Conservation (phyloP, 2,797 vertebrate genomes). For the Pseudochaenichthys georgianus region DNA sequence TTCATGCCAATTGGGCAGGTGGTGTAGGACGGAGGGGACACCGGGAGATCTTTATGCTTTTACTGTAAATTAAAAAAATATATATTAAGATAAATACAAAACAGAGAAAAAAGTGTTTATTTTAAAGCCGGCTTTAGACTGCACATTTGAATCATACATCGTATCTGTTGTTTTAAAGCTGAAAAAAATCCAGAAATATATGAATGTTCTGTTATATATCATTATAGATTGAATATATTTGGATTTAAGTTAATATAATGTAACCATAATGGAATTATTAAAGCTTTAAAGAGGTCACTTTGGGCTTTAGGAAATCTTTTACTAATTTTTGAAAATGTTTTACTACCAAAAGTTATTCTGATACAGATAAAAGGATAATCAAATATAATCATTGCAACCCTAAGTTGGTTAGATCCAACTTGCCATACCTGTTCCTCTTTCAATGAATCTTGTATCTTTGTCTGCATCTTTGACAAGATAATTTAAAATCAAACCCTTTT, state of each 20-base stretch:
- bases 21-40: background rate
- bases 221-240: background rate
- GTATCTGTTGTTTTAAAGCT: background rate
- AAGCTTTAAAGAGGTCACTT: background rate
- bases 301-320: no score
- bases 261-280: background rate
- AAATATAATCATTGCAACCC: background rate
- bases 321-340: no score
- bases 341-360: no score
- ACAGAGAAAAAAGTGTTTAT: background rate
- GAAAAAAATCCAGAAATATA: no score
- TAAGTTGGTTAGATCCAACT: background rate
- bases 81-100: background rate
- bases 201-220: background rate
- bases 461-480: background rate
- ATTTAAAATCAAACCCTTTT: no score
- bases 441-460: background rate
- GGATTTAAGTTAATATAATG: background rate
- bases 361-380: no score
- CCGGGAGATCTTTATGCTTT: background rate
- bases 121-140: background rate
- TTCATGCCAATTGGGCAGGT: background rate
- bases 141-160: background rate
- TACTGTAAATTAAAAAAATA: background rate
- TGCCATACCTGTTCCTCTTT: background rate